A percentile compares a stretch with the other conserved stretches of the same genome.
Conservation (phyloP, 30 jellyfish, hydroid and myxozoan genomes). For the Morbakka virulenta region DNA sequence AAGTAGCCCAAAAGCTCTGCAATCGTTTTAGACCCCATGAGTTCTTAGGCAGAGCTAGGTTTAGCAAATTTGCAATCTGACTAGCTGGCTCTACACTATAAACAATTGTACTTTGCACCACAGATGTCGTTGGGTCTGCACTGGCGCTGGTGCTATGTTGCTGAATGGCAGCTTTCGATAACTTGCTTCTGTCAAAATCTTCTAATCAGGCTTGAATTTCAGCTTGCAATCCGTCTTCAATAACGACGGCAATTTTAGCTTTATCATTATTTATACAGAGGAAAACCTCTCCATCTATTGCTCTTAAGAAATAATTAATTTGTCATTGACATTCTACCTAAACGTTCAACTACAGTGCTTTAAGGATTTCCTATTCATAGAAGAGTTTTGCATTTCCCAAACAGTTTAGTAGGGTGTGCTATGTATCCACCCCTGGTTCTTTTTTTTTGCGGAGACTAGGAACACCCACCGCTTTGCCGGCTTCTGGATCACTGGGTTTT, state of each 20-base stretch:
- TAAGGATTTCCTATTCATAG: background rate
- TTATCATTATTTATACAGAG: conserved; percentile 1
- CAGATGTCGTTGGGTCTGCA: background rate
- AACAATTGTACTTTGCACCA: background rate
- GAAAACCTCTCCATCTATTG: conserved; percentile 21
- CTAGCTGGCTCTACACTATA: background rate
- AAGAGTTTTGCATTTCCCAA: conserved; percentile 8
- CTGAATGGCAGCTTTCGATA: background rate
- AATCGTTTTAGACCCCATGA: conserved; percentile 24
- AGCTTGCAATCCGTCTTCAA: conserved; percentile 20
- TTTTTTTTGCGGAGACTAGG: background rate
- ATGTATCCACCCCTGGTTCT: conserved; percentile 15
- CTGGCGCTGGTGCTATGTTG: background rate
- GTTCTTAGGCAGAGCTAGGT: conserved; percentile 8
- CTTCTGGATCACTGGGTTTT: too few species aligned
- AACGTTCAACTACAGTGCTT: conserved; percentile 12
- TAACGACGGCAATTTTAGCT: conserved; percentile 22
- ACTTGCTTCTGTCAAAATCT: conserved; percentile 4
- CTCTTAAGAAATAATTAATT: conserved; percentile 1
- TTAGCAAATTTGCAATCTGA: conserved; percentile 27
- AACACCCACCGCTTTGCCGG: background rate
- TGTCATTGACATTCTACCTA: conserved; percentile 1
- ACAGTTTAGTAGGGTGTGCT: background rate
- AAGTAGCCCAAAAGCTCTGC: conserved; percentile 50
- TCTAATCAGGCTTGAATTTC: conserved; percentile 31